Conservation (phyloP, 2,888 invertebrate genomes). For the Aleiodes leptofemur region DNA sequence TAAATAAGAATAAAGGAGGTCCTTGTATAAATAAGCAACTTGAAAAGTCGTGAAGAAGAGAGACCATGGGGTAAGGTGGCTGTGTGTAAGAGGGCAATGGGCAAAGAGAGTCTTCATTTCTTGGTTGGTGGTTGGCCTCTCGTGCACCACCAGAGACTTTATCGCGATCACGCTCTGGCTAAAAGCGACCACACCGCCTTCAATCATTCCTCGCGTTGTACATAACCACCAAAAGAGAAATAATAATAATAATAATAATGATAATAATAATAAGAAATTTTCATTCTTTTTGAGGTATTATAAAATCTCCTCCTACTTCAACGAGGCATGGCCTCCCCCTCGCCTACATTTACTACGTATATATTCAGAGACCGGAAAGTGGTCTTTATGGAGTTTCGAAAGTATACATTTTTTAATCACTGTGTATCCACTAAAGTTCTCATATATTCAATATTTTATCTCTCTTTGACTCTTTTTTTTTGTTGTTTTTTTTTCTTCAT, state of each 20-base stretch:
- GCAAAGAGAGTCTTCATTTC: slow-evolving; percentile 32
- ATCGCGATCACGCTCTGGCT: slow-evolving; percentile 32
- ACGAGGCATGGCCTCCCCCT: slow-evolving; percentile 16
- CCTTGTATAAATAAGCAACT: slow-evolving; percentile 9
- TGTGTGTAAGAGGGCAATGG: slow-evolving; percentile 25
- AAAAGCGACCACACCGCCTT: slow-evolving; percentile 35
- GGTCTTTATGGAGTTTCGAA: slow-evolving; percentile 32
- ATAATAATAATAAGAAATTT: background rate
- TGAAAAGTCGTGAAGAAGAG: slow-evolving; percentile 26
- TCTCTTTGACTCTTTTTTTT: no score
- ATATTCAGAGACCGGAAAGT: slow-evolving; percentile 32
- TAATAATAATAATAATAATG: slow-evolving; percentile 3
- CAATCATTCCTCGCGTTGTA: slow-evolving; percentile 22
- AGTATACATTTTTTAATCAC: slow-evolving; percentile 16
- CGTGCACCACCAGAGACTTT: slow-evolving; percentile 29
- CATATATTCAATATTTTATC: slow-evolving; percentile 20
- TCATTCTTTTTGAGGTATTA: background rate
- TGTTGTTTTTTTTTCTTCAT: background rate
- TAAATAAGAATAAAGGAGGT: slow-evolving; percentile 27
- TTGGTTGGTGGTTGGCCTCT: slow-evolving; percentile 32
- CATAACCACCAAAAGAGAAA: slow-evolving; percentile 9
- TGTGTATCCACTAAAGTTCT: slow-evolving; percentile 26
- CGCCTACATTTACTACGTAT: slow-evolving; percentile 19
- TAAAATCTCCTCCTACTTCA: slow-evolving; percentile 31
- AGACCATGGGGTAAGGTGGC: slow-evolving; percentile 18